Percentiles rank a stretch among this genome's conserved stretches.
These are phyloP conservation scores for Stenopsyche tienmushanensis DNA, from an alignment of 1,140 invertebrate genomes.

Conservation along the genomic window DNA sequence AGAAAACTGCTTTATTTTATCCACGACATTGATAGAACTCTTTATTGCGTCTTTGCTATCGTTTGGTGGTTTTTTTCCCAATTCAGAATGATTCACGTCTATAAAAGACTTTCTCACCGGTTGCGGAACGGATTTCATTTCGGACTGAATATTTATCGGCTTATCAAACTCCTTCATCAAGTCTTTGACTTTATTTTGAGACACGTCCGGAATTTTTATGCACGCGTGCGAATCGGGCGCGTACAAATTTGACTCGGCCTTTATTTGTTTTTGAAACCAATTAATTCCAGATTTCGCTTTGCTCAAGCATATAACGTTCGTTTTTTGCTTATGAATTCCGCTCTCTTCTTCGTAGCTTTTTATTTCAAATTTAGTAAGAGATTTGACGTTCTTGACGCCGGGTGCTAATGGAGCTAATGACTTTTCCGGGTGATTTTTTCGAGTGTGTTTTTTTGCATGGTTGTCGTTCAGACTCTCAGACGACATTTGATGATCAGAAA, in stretches of 20 bases:
- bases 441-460: constrained; percentile 4
- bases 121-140: no score
- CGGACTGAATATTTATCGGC: neutral
- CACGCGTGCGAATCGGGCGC: constrained; percentile 9
- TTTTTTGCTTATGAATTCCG: constrained; percentile 41
- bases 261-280: constrained; percentile 54
- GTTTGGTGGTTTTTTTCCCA: constrained; percentile 26
- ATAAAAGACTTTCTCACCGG: neutral
- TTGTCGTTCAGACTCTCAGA: constrained; percentile 25
- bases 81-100: neutral
- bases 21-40: no score
- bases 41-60: constrained; percentile 47
- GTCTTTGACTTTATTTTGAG: constrained; percentile 19
- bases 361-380: constrained; percentile 52
- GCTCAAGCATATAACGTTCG: constrained; percentile 48
- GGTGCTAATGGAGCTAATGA: constrained; percentile 36
- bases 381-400: constrained; percentile 27
- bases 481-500: no score
- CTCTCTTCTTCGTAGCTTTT: constrained; percentile 51
- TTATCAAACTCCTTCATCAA: constrained; percentile 34
- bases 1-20: constrained; percentile 54
- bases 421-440: constrained; percentile 23
- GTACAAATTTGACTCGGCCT: constrained; percentile 47
- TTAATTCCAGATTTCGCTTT: constrained; percentile 55
- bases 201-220: constrained; percentile 36